phyloP scores from a whole-genome alignment of 2,797 vertebrate genomes.

The Lerista edwardsae region DNA sequence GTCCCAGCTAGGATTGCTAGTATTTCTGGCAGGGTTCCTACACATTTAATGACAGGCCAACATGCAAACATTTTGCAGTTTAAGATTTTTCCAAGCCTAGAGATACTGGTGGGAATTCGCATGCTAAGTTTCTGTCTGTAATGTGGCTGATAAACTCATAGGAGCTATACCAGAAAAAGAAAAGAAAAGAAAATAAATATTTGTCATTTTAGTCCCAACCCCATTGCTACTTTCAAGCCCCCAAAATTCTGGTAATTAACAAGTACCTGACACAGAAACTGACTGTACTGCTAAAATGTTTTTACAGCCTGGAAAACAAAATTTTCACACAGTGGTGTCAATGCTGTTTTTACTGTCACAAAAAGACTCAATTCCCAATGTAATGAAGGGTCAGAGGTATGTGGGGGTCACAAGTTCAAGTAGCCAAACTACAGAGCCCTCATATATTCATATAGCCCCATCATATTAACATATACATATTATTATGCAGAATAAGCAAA shows the following conservation, averaged over 20 bases:
- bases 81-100: neutral
- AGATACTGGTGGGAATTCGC: neutral
- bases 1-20: neutral
- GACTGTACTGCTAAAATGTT: neutral
- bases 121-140: too few species aligned
- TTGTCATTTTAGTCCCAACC: neutral
- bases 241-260: neutral
- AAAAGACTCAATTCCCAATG: neutral
- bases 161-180: neutral
- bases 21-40: neutral
- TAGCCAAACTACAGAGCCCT: neutral
- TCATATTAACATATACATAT: too few species aligned
- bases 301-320: neutral
- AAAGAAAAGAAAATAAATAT: neutral
- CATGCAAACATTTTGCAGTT: neutral
- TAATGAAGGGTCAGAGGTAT: neutral
- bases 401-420: too few species aligned
- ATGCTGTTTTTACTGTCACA: neutral
- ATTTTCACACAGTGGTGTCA: neutral
- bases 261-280: neutral
- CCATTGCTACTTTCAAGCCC: neutral
- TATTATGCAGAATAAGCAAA: neutral
- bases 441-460: neutral
- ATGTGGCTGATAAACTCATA: neutral
- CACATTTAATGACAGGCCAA: neutral